Evolutionary conservation across 1,140 invertebrate species (phyloP).

Genomic region (Drosophila hydei): DNA sequence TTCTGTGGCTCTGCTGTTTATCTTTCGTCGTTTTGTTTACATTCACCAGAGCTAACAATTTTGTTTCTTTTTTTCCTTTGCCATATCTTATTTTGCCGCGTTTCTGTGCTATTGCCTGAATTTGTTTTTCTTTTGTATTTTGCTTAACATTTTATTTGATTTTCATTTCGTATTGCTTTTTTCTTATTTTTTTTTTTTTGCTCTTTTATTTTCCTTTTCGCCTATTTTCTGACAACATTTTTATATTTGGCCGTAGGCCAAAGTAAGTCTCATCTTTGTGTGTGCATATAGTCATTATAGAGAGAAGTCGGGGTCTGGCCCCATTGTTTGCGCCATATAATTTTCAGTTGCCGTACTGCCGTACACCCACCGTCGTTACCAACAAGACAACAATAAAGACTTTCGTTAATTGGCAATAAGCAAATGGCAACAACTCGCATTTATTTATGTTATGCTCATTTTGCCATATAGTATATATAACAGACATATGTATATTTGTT

Average conservation of each 20-base stretch:
- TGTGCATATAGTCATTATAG: conserved; percentile 30
- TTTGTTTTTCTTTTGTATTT: conserved; percentile 80
- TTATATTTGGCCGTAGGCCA: conserved; percentile 71
- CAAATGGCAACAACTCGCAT: conserved; percentile 76
- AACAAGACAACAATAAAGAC: conserved; percentile 78
- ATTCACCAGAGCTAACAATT: conserved; percentile 52
- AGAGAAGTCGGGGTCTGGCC: conserved; percentile 26
- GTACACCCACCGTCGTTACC: conserved; percentile 14
- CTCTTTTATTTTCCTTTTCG: conserved; percentile 18
- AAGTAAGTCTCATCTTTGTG: conserved; percentile 68
- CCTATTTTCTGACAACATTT: conserved; percentile 49
- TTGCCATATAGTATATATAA: conserved; percentile 14
- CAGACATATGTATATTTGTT: neutral
- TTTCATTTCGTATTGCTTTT: conserved; percentile 58
- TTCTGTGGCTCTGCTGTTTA: conserved; percentile 77
- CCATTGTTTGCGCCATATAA: conserved; percentile 75
- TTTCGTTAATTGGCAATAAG: conserved; percentile 80
- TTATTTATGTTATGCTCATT: conserved; percentile 78
- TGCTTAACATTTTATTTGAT: conserved; percentile 79
- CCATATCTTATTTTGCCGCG: conserved; percentile 45
- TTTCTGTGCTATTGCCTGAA: conserved; percentile 55
- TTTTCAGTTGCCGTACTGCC: conserved; percentile 68
- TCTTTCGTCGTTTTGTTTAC: conserved; percentile 79
- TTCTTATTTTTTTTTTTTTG: conserved; percentile 31
- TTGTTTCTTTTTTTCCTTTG: conserved; percentile 20